phyloP scores from a whole-genome alignment of 2,888 invertebrate genomes.

The Watsonalla binaria region DNA sequence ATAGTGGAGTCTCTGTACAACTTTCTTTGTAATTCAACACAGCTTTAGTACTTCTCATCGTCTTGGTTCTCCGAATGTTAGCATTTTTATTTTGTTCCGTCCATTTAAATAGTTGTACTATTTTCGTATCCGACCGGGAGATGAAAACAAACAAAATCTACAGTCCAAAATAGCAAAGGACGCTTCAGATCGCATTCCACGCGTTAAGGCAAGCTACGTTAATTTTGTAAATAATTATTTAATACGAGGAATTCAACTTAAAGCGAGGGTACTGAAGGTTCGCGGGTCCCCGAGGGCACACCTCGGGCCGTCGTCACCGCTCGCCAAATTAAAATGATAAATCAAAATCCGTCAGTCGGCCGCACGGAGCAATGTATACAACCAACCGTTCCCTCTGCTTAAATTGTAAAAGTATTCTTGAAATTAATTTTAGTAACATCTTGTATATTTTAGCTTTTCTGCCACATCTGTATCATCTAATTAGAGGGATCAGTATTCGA shows the following conservation, averaged over 20 bases:
- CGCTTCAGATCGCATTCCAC: not conserved
- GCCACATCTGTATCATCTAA: not conserved
- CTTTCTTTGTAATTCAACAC: slow-evolving; percentile 13
- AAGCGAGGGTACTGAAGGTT: slow-evolving; percentile 46
- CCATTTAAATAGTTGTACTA: not conserved
- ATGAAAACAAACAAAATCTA: no score
- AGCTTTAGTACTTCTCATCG: not conserved
- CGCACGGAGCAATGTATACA: slow-evolving; percentile 17
- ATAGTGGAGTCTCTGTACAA: slow-evolving; percentile 31
- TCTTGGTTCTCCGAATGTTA: not conserved
- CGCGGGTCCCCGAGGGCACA: slow-evolving; percentile 47
- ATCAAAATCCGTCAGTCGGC: slow-evolving; percentile 66
- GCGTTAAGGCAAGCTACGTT: slow-evolving; percentile 7
- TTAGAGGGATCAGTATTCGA: not conserved
- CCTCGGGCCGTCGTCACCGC: slow-evolving; percentile 58
- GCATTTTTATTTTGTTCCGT: not conserved
- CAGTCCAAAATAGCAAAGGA: no score
- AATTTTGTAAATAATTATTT: slow-evolving; percentile 55
- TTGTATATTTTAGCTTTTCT: not conserved
- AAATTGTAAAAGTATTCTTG: slow-evolving; percentile 24
- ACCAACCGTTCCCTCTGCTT: slow-evolving; percentile 21
- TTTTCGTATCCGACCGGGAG: not conserved
- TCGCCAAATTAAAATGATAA: slow-evolving; percentile 75
- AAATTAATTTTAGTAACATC: not conserved
- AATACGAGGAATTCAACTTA: slow-evolving; percentile 59